phyloP scores from a whole-genome alignment of 2,113 vertebrate genomes.

The Thoracochromis brauschi region DNA sequence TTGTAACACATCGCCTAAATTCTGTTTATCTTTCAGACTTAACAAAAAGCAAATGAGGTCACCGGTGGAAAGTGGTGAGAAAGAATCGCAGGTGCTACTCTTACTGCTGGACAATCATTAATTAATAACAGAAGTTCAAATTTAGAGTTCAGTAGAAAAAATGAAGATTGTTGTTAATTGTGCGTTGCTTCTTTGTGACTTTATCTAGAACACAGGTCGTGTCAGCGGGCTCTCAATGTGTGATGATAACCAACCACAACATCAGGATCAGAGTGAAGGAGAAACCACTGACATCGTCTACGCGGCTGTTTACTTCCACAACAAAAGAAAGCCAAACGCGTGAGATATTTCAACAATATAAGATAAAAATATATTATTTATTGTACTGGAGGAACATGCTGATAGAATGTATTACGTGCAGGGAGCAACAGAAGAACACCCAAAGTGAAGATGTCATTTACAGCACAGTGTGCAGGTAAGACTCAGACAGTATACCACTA shows the following conservation, averaged over 20 bases:
- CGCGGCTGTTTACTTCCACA: background rate
- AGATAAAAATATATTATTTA: background rate
- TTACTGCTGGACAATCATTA: background rate
- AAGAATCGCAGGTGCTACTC: background rate
- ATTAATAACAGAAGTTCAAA: background rate
- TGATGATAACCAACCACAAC: background rate
- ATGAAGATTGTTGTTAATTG: background rate
- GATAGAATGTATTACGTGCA: background rate
- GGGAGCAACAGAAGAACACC: background rate
- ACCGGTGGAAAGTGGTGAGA: background rate
- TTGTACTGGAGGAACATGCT: background rate
- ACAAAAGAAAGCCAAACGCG: background rate
- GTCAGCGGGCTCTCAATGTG: background rate
- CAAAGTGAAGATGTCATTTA: background rate
- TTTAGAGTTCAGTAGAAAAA: background rate
- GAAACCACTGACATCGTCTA: background rate
- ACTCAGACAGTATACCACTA: background rate
- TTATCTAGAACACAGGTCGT: background rate
- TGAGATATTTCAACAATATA: background rate
- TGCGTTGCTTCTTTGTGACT: background rate
- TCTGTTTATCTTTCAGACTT: background rate
- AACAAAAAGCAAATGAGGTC: background rate
- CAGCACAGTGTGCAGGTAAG: slow-evolving; percentile 11
- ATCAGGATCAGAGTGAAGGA: background rate
- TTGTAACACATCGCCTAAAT: background rate